Evolutionary conservation across 2,113 vertebrate species (phyloP), one percentile per base, ranked within the genome.

Genomic region (Myotis brandtii): DNA sequence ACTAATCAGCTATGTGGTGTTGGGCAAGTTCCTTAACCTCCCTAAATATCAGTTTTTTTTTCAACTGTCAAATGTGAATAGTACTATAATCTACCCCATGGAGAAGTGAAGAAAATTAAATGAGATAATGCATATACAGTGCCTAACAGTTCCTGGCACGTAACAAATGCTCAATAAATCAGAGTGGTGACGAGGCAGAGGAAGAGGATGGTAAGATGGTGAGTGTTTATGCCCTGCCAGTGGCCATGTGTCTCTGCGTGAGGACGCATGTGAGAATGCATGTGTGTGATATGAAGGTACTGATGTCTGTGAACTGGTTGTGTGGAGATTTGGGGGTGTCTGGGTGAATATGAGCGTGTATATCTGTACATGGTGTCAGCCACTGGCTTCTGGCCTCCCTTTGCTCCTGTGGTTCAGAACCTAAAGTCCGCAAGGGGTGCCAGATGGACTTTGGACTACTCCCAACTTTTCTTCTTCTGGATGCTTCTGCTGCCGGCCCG

Each of bases 81-180:
- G 69, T 43, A 91, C 43, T 66, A 89, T 77, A 77, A 69, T 16
- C 73, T 40, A 69, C 43, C 25, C 94, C 73, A 14, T 76, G 59
- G 81, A 92, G 56, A 94, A 79, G 43, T 87, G 76, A 80, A 69
- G 67, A 95, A 34, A 40, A 91, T 81, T 80, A 94, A 86, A 23
- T 91, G 66, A 96, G 76, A 67, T 72, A 43, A 81, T 81, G 64
- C 75, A 52, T 46, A 66, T 34, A 32, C 66, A 76, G 43, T 92
- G 48, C 83, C 81, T 43, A 84, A 66, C 72, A 59, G 30, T 81
- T 81, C 75, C 56, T 81, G 75, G 59, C 64, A 85, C 48, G 9
- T 77, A 69, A 80, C 21, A 90, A 46, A 73, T 77, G 59, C 67
- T 95, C 72, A 69, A 21, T 72, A 79, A 70, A 64, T 67, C 66